These are phyloP conservation scores for Eunapius fragilis DNA, from an alignment of 37 sponge, comb jelly and placozoan genomes.

Conservation along the genomic window DNA sequence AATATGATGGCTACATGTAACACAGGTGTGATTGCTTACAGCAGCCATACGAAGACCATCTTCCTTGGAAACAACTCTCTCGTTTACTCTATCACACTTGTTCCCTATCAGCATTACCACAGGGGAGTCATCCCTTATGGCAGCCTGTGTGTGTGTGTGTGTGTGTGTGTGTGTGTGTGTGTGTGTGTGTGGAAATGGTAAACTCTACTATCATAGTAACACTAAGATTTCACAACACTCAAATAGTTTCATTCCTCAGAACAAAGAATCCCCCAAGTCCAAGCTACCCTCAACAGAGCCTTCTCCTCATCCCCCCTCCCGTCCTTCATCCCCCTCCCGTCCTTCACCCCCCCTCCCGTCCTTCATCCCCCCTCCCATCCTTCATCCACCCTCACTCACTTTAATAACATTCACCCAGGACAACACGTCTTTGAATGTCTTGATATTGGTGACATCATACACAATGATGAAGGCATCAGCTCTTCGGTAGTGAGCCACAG, in stretches of 20 bases:
- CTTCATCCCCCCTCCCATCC: too few relatives aligned
- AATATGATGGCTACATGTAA: too few relatives aligned
- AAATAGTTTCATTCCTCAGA: background rate
- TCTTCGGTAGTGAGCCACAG: conserved; percentile 54
- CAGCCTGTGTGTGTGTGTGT: conserved; percentile 27
- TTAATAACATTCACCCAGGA: conserved; percentile 48
- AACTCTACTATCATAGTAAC: background rate
- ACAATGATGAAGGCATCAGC: conserved; percentile 68
- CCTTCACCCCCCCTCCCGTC: too few relatives aligned
- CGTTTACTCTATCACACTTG: conserved; percentile 38
- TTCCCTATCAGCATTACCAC: conserved; percentile 63
- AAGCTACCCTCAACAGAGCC: too few relatives aligned
- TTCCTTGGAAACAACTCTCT: conserved; percentile 32
- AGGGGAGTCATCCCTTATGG: conserved; percentile 43
- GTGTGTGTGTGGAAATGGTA: background rate
- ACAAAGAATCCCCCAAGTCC: background rate
- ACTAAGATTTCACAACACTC: background rate
- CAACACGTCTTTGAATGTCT: conserved; percentile 30
- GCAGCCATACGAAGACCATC: conserved; percentile 46
- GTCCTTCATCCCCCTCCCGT: too few relatives aligned
- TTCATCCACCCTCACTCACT: too few relatives aligned
- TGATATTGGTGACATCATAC: conserved; percentile 45
- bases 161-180: background rate
- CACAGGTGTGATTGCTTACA: too few relatives aligned
- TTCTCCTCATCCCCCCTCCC: too few relatives aligned